Base-by-base conservation (phyloP, 2,113 vertebrate genomes). In the Hyperoodon ampullatus region DNA sequence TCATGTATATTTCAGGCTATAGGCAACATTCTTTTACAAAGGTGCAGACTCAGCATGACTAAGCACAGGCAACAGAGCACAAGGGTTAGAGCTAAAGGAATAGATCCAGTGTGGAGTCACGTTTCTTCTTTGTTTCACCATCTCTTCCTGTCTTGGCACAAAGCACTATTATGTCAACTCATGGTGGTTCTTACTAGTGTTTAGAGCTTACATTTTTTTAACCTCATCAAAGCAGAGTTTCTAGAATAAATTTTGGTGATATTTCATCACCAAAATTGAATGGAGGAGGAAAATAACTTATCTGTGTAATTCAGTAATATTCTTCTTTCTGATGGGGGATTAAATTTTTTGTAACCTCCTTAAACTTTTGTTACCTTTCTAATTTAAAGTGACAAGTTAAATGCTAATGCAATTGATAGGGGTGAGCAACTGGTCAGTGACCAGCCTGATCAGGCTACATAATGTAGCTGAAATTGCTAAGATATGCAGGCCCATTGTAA, bases 401-500 rank as follows among this genome's bases (percentile, higher is more conserved):
- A 98, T 98, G 98, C 97, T 98, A 98, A 98, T 98, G 95, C 97
- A 98, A 98, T 98, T 98, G 98, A 98, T 98, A 98, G 98, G 95
- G 98, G 98, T 99, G 98, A 98, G 93, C 96, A 97, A 98, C 91
- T 98, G 98, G 98, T 98, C 98, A 98, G 97, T 95, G 98, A 97
- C 97, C 93, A 93, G 93, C 98, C 96, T 98, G 98, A 98, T 97
- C 96, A 97, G 98, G 98, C 98, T 99, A 63, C 39, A 90, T 98
- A 98, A 99, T 98, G 97, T 92, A 60, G 96, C 94, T 74, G 96
- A 97, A 93, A 98, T 98, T 97, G 97, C 97, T 98, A 97, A 98
- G 98, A 98, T 98, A 98, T 98, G 96, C 98, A 98, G 97, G 94
- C 95, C 97, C 85, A 55, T 96, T 98, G 93, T 96, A 98, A 98